Conservation (phyloP, 2,888 invertebrate genomes). For the Latrodectus elegans region DNA sequence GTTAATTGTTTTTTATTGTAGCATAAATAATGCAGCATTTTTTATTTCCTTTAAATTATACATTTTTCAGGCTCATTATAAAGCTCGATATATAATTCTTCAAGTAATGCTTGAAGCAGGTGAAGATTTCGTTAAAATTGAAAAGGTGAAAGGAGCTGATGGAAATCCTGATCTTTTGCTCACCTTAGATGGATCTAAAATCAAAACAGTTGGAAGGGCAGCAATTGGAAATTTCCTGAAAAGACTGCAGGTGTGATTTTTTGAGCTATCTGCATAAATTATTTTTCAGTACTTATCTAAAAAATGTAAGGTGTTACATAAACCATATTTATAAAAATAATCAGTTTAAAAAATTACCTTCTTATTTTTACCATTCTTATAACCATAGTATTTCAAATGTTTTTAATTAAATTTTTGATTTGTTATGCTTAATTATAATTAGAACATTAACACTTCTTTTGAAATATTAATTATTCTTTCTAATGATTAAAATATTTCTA, state of each 20-base stretch:
- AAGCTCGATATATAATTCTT: conserved; percentile 92
- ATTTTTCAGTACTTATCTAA: too few species aligned
- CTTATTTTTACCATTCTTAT: too few species aligned
- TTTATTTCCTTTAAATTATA: not conserved
- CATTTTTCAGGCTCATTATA: conserved; percentile 79
- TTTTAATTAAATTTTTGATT: too few species aligned
- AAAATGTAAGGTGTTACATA: too few species aligned
- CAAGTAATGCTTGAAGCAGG: conserved; percentile 91
- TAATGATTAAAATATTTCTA: too few species aligned
- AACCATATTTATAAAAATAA: too few species aligned
- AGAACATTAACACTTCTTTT: too few species aligned
- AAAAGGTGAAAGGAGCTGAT: conserved; percentile 81
- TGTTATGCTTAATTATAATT: too few species aligned
- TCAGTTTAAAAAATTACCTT: too few species aligned
- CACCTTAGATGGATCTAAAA: conserved; percentile 79
- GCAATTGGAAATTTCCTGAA: conserved; percentile 90
- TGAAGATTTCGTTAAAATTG: conserved; percentile 84
- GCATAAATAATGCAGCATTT: not conserved
- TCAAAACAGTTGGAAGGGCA: conserved; percentile 87
- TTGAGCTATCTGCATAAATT: too few species aligned
- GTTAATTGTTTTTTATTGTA: not conserved
- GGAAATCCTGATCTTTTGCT: conserved; percentile 85
- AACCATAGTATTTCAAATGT: too few species aligned
- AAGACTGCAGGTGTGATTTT: conserved; percentile 82
- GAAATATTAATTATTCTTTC: too few species aligned